Evolutionary conservation across 2,797 vertebrate species (phyloP).

Genomic region (Anguilla obscura): DNA sequence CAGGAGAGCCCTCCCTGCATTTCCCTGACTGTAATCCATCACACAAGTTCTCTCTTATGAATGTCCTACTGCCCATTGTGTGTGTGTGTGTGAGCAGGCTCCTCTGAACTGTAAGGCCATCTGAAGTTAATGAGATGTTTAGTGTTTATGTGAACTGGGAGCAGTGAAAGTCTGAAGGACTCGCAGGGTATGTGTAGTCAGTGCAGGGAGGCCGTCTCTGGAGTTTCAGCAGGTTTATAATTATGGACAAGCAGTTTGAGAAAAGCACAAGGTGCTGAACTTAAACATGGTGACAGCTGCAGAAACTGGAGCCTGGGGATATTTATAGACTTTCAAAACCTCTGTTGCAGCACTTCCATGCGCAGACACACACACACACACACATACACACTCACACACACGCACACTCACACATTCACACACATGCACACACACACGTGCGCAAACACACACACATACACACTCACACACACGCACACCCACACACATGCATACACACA

Average conservation of each 20-base stretch:
- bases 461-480: conserved; percentile 56
- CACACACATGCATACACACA: conserved; percentile 60
- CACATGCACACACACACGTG: conserved; percentile 60
- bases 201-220: conserved; percentile 31
- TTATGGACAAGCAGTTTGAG: conserved; percentile 60
- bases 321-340: conserved; percentile 73
- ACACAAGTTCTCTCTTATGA: background rate
- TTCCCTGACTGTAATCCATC: background rate
- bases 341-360: conserved; percentile 59
- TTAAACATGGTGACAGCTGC: conserved; percentile 77
- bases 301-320: conserved; percentile 73
- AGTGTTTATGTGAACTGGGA: conserved; percentile 21
- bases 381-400: conserved; percentile 47
- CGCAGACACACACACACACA: conserved; percentile 61
- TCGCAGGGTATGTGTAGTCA: background rate
- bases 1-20: background rate
- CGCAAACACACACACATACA: conserved; percentile 60
- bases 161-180: conserved; percentile 17
- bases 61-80: background rate
- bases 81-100: background rate
- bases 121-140: conserved; percentile 11
- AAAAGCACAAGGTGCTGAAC: conserved; percentile 71
- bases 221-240: conserved; percentile 61
- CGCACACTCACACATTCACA: conserved; percentile 50
- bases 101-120: background rate